Base-by-base conservation (phyloP, 2,113 vertebrate genomes). In the Pterophyllum scalare region DNA sequence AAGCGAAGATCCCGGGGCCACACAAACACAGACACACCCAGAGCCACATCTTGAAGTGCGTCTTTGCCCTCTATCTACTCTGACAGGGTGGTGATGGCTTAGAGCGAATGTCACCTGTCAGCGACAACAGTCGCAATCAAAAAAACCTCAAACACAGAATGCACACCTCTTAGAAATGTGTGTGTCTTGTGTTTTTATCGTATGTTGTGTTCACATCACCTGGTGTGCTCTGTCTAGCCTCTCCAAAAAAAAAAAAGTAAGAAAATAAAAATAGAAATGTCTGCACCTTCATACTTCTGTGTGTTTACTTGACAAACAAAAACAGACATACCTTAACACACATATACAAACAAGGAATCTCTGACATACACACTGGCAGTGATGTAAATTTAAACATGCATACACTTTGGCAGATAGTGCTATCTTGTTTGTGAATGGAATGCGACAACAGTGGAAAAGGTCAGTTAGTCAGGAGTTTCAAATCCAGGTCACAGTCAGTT, bases 31-130 rank as follows among this genome's bases (percentile, higher is more conserved):
- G 17, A 26, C 31, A 75, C 38, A 22, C 43, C 19, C 33, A 57
- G 3, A 78, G 67, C 28, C 74, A 81, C 43, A 26, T 65, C 56
- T 56, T 52, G 20, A 81, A 79, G 78, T 14, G 40, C 19, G 49
- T 67, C 54, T 52, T 52, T 87, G 62, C 49, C 78, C 57, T 74
- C 75, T 70, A 19, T 86, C 49, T 40, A 5, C 72, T 81, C 38
- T 78, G 84, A 82, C 82, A 80, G 76, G 57, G 10, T 52, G 40
- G 64, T 70, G 26, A 57, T 88, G 52, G 65, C 82, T 89, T 13
- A 17, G 72, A 84, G 83, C 78, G 4, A 85, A 82, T 22, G 62
- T 89, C 80, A 82, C 88, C 87, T 90, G 82, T 79, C 70, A 61
- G 79, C 59, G 81, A 46, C 49, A 78, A 57, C 33, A 64, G 28